These are phyloP conservation scores for Cynoglossus semilaevis DNA, from an alignment of 2,113 vertebrate genomes.

Conservation along the genomic window DNA sequence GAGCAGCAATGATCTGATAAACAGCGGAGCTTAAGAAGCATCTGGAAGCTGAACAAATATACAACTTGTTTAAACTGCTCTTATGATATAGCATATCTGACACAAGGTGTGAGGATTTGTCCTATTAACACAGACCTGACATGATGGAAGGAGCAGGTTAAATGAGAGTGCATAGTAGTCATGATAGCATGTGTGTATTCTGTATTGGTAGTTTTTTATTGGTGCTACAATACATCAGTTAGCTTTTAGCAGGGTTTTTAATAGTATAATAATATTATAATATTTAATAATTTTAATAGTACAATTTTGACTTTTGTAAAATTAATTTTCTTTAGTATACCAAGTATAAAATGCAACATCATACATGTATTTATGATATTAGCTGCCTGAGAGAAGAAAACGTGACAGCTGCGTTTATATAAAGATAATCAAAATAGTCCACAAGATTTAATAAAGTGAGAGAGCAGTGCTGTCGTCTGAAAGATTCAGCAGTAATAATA, in stretches of 20 bases:
- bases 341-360: conserved; percentile 56
- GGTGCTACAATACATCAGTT: too few species aligned
- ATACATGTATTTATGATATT: conserved; percentile 59
- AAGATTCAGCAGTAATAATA: too few species aligned
- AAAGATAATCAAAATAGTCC: too few species aligned
- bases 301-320: too few species aligned
- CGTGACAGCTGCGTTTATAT: too few species aligned
- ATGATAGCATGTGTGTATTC: neutral
- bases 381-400: conserved; percentile 49
- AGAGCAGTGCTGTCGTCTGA: too few species aligned
- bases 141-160: conserved; percentile 18
- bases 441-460: too few species aligned
- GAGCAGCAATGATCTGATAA: conserved; percentile 10
- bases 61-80: conserved; percentile 15
- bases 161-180: conserved; percentile 5
- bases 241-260: too few species aligned
- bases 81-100: conserved; percentile 27
- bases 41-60: conserved; percentile 26
- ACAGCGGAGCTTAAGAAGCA: conserved; percentile 11
- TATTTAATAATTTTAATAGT: too few species aligned
- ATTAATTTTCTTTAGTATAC: conserved; percentile 26
- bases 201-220: too few species aligned
- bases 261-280: too few species aligned
- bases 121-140: conserved; percentile 29
- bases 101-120: conserved; percentile 25